phyloP scores from a whole-genome alignment of 2,113 vertebrate species.

The Notechis scutatus region DNA sequence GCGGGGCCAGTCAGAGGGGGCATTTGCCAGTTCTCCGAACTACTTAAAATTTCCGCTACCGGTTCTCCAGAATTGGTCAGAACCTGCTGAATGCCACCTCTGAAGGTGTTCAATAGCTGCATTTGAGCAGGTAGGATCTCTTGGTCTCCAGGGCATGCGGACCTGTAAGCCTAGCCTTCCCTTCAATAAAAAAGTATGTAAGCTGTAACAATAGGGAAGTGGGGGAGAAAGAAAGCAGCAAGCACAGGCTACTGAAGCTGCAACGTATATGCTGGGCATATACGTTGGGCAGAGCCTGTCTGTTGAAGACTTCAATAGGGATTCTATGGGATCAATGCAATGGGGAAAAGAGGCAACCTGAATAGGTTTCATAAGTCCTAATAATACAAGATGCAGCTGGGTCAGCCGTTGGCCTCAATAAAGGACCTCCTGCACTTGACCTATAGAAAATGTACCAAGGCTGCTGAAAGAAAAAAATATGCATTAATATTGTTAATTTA shows the following conservation, averaged over 20 bases:
- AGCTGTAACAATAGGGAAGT: neutral
- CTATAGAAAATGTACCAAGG: neutral
- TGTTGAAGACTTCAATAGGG: neutral
- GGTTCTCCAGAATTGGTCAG: too few species aligned
- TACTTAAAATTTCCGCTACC: too few species aligned
- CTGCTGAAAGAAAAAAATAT: neutral
- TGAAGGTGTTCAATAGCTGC: neutral
- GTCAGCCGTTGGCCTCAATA: neutral
- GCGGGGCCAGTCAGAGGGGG: too few species aligned
- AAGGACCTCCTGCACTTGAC: neutral
- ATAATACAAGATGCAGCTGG: neutral
- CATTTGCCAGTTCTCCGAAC: too few species aligned
- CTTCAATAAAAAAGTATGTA: neutral
- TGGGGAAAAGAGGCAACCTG: neutral
- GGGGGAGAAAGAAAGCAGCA: neutral
- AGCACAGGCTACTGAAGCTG: neutral
- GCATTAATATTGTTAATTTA: neutral
- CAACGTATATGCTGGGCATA: too few species aligned
- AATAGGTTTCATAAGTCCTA: neutral
- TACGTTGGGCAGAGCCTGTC: neutral
- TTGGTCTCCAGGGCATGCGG: neutral
- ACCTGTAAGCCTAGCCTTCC: neutral
- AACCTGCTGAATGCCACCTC: too few species aligned
- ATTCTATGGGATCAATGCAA: neutral
- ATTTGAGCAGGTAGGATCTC: neutral